phyloP scores from a whole-genome alignment of 2,113 vertebrate genomes.

The Erinaceus europaeus region DNA sequence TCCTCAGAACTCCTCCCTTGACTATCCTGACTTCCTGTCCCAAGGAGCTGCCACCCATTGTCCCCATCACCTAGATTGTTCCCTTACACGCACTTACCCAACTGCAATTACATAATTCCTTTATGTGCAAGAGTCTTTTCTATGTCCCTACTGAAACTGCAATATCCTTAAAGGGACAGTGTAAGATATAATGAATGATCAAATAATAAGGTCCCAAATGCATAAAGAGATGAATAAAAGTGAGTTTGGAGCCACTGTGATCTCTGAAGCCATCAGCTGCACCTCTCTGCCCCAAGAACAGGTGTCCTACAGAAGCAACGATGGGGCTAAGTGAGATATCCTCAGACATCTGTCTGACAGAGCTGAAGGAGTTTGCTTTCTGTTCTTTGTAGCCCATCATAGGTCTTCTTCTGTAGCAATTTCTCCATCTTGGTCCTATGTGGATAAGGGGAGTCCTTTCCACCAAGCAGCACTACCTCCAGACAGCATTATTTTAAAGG shows the following conservation, averaged over 20 bases:
- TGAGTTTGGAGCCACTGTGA: rapidly evolving
- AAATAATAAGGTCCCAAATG: not conserved
- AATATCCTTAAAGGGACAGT: not conserved
- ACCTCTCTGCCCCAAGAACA: not conserved
- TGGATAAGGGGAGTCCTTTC: not conserved
- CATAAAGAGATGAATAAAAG: not conserved
- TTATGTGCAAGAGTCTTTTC: not conserved
- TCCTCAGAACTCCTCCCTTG: not conserved
- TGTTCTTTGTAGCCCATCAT: not conserved
- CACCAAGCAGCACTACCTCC: not conserved
- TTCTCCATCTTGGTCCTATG: not conserved
- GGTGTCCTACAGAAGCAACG: not conserved
- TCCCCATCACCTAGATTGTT: not conserved
- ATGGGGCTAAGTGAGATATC: not conserved
- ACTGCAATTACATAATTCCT: not conserved
- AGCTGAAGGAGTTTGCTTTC: not conserved
- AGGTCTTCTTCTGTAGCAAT: not conserved
- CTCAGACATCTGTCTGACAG: not conserved
- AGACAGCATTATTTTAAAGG: slow-evolving; percentile 34
- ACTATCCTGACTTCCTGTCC: not conserved
- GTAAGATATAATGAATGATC: not conserved
- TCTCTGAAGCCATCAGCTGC: not conserved
- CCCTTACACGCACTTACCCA: not conserved
- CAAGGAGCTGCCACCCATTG: not conserved
- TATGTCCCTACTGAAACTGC: not conserved